phyloP scores from a whole-genome alignment of 2,888 invertebrate genomes.

The Cryptus armator region DNA sequence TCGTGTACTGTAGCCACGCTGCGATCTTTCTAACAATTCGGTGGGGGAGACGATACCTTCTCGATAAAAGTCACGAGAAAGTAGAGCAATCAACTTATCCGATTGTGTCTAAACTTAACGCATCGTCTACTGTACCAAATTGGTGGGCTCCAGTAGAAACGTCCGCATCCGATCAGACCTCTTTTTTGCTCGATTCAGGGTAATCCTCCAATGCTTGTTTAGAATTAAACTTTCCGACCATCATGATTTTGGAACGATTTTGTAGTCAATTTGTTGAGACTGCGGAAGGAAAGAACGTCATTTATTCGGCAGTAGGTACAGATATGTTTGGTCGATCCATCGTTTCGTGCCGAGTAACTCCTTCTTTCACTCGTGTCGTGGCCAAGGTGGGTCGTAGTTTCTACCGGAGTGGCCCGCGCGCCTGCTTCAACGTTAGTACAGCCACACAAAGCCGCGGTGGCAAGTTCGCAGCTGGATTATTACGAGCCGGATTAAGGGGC shows the following conservation, averaged over 20 bases:
- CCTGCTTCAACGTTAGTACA: constrained; percentile 16
- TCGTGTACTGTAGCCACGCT: too few relatives aligned
- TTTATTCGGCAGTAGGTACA: neutral
- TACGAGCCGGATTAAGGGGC: constrained; percentile 76
- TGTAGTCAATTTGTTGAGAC: neutral
- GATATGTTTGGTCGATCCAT: neutral
- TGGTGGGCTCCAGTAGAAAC: too few relatives aligned
- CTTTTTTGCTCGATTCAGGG: too few relatives aligned
- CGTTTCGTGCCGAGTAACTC: constrained; percentile 4
- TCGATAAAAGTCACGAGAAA: too few relatives aligned
- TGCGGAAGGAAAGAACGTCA: neutral
- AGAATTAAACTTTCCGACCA: too few relatives aligned
- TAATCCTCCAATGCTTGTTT: too few relatives aligned
- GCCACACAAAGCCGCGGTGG: constrained; percentile 59
- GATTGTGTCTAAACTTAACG: too few relatives aligned
- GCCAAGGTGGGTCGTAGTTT: constrained; percentile 29
- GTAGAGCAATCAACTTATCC: too few relatives aligned
- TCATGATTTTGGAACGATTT: neutral
- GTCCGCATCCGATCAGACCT: too few relatives aligned
- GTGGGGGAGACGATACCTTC: too few relatives aligned
- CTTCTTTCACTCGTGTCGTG: neutral
- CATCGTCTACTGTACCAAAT: too few relatives aligned
- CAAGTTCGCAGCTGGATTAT: constrained; percentile 77
- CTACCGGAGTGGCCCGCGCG: neutral
- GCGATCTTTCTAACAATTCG: too few relatives aligned